Evolutionary conservation across 2,113 vertebrate genomes (phyloP), one percentile per base, ranked within the genome.

Genomic region (Sceloporus undulatus): DNA sequence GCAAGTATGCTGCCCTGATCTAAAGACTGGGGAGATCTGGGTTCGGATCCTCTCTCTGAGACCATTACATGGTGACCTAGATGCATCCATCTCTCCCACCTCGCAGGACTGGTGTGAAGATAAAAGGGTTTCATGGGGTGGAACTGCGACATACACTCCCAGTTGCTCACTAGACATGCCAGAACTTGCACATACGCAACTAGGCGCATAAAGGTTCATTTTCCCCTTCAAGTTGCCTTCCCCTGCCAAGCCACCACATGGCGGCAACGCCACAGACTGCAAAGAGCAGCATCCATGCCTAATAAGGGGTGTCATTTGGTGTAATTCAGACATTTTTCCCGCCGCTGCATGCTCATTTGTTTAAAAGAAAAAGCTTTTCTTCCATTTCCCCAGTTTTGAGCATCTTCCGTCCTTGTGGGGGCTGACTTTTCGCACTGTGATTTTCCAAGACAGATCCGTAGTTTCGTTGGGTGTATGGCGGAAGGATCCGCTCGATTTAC

Each of bases 401-500:
- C 40, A 3, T 9, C 73, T 59, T 34, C 70, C 9, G 0, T 25
- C 14, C 70, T 27, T 13, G 62, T 76, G 8, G 70, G 18, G 14
- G n/a, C 10, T 59, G 14, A 40, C 40, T 66, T 65, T 77, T 38
- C 34, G 27, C 25, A 2, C 73, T 29, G n/a, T 29, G 34, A 29
- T 62, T 62, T 76, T 23, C 76, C 40, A 19, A 68, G 62, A 34
- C 42, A 14, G 21, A 40, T 79, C 34, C 9, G n/a, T 3, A 16
- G 27, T 23, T 40, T 52, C 1, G 34, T 78, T 78, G n/a, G 9
- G 23, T 21, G 34, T 5, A 52, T 9, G 5, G 65, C 18, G 29
- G 59, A 27, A 79, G 85, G 82, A 84, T 88, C 73, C 81, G 21
- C 79, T 13, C 62, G 38, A n/a, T 90, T 88, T 90, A 82, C 79